These are phyloP conservation scores for Agrotis puta DNA, from an alignment of 2,888 invertebrate genomes.

Conservation along the genomic window DNA sequence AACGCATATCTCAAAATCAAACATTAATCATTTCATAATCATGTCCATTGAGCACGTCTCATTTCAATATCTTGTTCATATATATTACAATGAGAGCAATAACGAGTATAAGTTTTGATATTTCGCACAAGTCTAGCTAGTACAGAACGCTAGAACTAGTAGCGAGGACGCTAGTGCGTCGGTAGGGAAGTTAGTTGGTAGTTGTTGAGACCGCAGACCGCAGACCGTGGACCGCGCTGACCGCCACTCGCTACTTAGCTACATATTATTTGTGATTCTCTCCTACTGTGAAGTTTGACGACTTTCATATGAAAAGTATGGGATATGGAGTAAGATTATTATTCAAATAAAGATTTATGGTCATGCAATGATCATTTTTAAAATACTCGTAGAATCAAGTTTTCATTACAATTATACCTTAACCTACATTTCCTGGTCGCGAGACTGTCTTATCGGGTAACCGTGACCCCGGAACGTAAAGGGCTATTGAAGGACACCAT, in stretches of 20 bases:
- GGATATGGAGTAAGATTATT: neutral
- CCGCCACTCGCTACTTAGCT: constrained; percentile 3
- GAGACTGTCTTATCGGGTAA: too few species aligned
- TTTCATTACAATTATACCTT: too few species aligned
- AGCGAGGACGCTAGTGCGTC: neutral
- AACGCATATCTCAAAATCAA: too few species aligned
- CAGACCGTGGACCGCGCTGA: constrained; percentile 1
- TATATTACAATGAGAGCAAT: neutral
- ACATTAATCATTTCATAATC: too few species aligned
- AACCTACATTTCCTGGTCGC: too few species aligned
- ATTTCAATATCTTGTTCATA: neutral
- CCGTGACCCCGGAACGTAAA: too few species aligned
- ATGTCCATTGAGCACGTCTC: too few species aligned
- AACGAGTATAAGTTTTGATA: neutral
- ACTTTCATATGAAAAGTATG: neutral
- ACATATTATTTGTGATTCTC: constrained; percentile 26
- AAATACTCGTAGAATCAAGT: too few species aligned
- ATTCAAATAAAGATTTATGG: neutral
- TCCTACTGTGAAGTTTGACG: neutral
- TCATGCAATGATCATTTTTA: too few species aligned
- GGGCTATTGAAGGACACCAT: too few species aligned
- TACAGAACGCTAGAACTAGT: neutral
- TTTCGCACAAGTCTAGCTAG: neutral
- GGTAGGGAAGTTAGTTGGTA: constrained; percentile 18
- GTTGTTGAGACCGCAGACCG: constrained; percentile 9